Conservation (phyloP, 2,113 vertebrate genomes). For the Zosterops pallidus region DNA sequence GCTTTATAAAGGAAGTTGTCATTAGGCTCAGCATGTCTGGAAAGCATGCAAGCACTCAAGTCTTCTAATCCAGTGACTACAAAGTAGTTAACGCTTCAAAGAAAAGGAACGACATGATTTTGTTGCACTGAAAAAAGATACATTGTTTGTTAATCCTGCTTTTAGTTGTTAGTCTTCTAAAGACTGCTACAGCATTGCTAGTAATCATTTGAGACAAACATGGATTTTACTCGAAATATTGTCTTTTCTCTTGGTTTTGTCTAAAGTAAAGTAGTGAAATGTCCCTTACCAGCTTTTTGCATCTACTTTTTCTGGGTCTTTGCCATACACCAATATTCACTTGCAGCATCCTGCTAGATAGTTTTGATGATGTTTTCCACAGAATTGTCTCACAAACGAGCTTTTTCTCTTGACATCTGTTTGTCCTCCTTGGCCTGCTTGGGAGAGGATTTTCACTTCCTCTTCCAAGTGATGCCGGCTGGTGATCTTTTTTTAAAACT, state of each 20-base stretch:
- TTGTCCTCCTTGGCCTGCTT: neutral
- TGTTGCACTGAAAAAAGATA: conserved; percentile 26
- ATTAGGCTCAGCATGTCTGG: conserved; percentile 59
- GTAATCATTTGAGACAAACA: neutral
- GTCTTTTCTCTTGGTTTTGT: neutral
- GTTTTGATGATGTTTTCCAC: neutral
- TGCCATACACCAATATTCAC: neutral
- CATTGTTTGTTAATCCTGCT: conserved; percentile 32
- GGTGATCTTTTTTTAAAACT: neutral
- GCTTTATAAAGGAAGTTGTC: conserved; percentile 67
- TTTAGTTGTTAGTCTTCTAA: conserved; percentile 40
- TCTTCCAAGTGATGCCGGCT: neutral
- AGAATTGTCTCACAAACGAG: neutral
- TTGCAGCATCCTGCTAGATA: neutral
- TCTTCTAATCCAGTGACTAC: conserved; percentile 41
- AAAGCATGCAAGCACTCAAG: conserved; percentile 54
- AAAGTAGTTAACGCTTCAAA: conserved; percentile 64
- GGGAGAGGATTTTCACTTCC: neutral
- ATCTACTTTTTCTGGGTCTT: neutral
- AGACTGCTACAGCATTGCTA: neutral
- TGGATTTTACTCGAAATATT: neutral
- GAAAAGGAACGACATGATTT: conserved; percentile 40
- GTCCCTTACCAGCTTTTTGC: neutral
- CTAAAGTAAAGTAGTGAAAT: neutral
- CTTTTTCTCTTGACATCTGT: neutral